Base-by-base conservation (phyloP, 2,797 vertebrate species). In the Peromyscus attwateri region DNA sequence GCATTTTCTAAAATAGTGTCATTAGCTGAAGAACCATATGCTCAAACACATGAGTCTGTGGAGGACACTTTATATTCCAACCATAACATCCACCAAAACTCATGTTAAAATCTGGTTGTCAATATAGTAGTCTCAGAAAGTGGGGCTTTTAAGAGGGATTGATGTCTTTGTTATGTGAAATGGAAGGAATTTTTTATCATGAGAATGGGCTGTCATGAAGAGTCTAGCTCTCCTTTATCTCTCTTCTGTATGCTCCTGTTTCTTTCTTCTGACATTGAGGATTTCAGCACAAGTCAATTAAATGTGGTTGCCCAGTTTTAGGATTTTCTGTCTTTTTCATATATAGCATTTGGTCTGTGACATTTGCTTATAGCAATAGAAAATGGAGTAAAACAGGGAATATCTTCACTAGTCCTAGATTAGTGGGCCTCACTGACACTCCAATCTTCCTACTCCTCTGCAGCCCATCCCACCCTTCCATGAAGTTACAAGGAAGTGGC, bases 361-460 rank as follows among this genome's bases (percentile, higher is more conserved):
- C 11, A 82, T 57, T 82, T 68, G 68, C n/a, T 75, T 75, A 46
- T 37, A 75, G 14, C 13, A 84, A 49, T 57, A 62, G n/a, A 92
- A 73, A 83, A 82, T 82, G 46, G 40, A 46, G 34, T 25, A 40
- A 62, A 57, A 73, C 34, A 81, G 5, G 16, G 7, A 40, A 40
- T 17, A 55, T 89, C 87, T 19, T 96, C n/a, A 81, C 81, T 43
- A 88, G 70, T 85, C 37, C 79, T 73, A 75, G 93, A 87, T 87
- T 52, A 43, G 37, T 55, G 60, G 79, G 13, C 19, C 6, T 70
- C 60, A 34, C 34, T 76, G 55, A 31, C 27, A n/a, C 29, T 70
- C 27, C 7, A 12, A 25, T 70, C 12, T 37, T 29, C 19, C 49
- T 31, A 43, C 27, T 4, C 4, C 19, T 3, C n/a, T 27, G 23